Evolutionary conservation across 2,113 vertebrate species (phyloP), one percentile per base, ranked within the genome.

Genomic region (Sinosuthora webbiana): DNA sequence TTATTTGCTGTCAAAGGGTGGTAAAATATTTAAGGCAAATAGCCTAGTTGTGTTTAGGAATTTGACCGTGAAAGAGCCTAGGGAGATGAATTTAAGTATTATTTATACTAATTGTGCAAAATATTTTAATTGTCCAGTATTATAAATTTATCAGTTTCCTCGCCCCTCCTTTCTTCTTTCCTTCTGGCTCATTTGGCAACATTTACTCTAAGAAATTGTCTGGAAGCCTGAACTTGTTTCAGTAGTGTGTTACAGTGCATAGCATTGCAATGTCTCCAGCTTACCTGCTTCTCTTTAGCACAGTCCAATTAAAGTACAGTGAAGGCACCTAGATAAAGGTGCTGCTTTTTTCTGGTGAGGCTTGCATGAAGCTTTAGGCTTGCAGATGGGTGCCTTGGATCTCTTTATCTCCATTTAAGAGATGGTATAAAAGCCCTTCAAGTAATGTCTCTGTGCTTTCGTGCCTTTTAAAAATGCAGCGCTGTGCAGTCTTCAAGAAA

Each of bases 21-120:
- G 56, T 91, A 74, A 95, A 91, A 94, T 91, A 88, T 96, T 94
- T 95, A 96, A 97, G 93, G 76, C 56, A 83, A 85, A 83, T 76
- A 90, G 73, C 76, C 65, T 82, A 49, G 16, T 92, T 95, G 49
- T 95, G 87, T 97, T 97, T 86, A 93, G 80, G 33, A 90, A 78
- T 37, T 33, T 80, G 30, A 55, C 71, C 25, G 6, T 49, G 45
- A 74, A 90, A 71, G 71, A 89, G 31, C 89, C 25, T 33, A 47
- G 68, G 60, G 62, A 85, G 52, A 89, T 85, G 3, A 70, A 81
- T 95, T 77, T 89, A 76, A 79, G 16, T 13, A 41, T 87, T n/a
- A 23, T 89, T 83, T 52, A 62, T 53, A 75, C 85, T 95, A 90
- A 88, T 56, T 68, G 52, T 68, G 44, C 17, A 87, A 71, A 63